A percentile compares a stretch with the other conserved stretches of the same genome.
phyloP scores from a whole-genome alignment of 2,113 vertebrate species.

The Equus przewalskii region DNA sequence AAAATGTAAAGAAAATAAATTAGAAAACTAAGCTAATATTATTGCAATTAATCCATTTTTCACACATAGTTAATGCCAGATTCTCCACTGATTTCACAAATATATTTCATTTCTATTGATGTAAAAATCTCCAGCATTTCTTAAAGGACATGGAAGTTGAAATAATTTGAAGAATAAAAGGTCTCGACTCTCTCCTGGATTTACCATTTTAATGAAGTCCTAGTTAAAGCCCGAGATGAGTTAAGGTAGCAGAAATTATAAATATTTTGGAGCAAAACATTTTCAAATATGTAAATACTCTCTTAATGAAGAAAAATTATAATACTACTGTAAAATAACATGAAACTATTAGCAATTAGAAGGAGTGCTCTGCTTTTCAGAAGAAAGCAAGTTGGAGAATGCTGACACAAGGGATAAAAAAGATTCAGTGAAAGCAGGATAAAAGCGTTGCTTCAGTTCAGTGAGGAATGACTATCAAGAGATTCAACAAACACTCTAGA shows the following conservation, averaged over 20 bases:
- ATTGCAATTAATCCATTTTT: not conserved
- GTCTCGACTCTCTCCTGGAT: not conserved
- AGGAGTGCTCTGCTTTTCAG: not conserved
- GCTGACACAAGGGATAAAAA: not conserved
- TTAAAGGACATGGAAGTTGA: not conserved
- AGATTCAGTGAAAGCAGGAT: not conserved
- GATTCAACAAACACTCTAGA: not conserved
- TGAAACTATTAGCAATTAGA: not conserved
- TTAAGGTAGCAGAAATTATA: not conserved
- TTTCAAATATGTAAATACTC: not conserved
- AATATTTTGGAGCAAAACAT: not conserved
- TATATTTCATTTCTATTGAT: conserved; percentile 14
- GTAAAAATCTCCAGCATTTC: not conserved
- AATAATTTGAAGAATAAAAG: not conserved
- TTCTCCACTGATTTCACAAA: not conserved
- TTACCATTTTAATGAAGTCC: conserved; percentile 14
- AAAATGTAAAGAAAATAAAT: conserved; percentile 16
- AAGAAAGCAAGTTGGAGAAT: not conserved
- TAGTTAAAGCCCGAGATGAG: not conserved
- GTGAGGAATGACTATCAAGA: not conserved
- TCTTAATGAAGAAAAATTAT: conserved; percentile 12
- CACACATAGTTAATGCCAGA: not conserved
- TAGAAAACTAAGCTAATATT: conserved; percentile 42
- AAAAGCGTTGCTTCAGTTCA: conserved; percentile 2
- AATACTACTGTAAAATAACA: not conserved